Conservation (phyloP, 2,797 vertebrate species). For the Sebastes melanostomus region DNA sequence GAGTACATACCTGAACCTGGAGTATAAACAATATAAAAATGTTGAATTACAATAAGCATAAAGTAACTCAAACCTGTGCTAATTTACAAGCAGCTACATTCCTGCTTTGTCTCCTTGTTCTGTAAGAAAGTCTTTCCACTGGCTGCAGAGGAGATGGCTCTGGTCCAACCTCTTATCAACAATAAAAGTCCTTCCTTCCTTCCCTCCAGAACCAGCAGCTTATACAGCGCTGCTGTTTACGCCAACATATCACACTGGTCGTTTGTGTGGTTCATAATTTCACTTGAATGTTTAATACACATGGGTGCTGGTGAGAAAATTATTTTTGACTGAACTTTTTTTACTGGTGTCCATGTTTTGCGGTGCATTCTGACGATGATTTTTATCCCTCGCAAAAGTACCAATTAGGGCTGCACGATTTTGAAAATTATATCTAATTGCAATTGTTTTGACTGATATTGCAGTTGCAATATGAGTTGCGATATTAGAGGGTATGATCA, state of each 20-base stretch:
- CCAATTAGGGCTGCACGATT: too few relatives aligned
- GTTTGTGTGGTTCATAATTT: not conserved
- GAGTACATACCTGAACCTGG: conserved; percentile 10
- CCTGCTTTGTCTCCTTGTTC: not conserved
- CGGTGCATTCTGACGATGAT: too few relatives aligned
- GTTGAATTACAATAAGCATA: not conserved
- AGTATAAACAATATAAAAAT: not conserved
- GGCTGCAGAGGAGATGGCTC: conserved; percentile 6
- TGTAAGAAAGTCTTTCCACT: conserved; percentile 2
- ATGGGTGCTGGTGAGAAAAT: too few relatives aligned
- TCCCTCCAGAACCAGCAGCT: conserved; percentile 19
- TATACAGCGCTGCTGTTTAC: not conserved
- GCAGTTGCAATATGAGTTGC: too few relatives aligned
- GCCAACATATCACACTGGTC: not conserved
- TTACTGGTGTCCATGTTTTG: too few relatives aligned
- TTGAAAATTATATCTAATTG: too few relatives aligned
- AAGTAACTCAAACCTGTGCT: not conserved
- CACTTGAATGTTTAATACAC: not conserved
- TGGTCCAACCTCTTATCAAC: conserved; percentile 50
- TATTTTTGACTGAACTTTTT: too few relatives aligned
- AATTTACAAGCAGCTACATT: not conserved
- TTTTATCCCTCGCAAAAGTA: too few relatives aligned
- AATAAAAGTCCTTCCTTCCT: conserved; percentile 62
- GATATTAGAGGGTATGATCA: too few relatives aligned
- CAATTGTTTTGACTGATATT: too few relatives aligned